Conservation (phyloP, 2,113 vertebrate species). For the Dicerorhinus sumatrensis region DNA sequence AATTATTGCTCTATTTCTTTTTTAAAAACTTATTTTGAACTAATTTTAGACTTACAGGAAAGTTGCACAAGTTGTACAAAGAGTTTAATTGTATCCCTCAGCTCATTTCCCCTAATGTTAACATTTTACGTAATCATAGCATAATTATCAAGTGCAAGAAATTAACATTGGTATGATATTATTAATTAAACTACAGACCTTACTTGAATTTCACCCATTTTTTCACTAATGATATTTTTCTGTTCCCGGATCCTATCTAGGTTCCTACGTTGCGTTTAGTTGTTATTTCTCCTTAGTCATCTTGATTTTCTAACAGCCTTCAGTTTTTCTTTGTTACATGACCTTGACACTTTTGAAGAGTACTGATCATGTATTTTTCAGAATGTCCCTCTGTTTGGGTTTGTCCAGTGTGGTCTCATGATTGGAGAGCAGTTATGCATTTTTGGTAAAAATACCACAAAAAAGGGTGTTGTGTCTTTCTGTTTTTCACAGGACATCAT, state of each 20-base stretch:
- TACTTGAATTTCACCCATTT: neutral
- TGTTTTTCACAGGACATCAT: neutral
- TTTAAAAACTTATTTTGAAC: neutral
- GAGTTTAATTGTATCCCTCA: neutral
- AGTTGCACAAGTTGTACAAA: neutral
- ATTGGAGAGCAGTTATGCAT: neutral
- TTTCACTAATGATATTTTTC: neutral
- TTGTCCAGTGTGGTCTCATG: neutral
- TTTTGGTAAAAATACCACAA: slow-evolving; percentile 1
- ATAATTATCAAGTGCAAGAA: neutral
- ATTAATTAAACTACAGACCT: neutral
- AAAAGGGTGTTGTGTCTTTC: neutral
- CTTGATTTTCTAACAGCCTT: neutral
- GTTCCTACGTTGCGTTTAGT: neutral
- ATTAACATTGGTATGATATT: neutral
- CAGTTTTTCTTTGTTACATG: neutral
- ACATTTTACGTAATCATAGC: neutral
- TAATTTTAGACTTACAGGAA: neutral
- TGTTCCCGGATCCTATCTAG: neutral
- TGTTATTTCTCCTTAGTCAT: neutral
- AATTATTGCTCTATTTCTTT: neutral
- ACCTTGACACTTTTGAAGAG: neutral
- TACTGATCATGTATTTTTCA: neutral
- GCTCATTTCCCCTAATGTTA: neutral
- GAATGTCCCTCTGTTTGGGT: neutral